A percentile compares a stretch with the other conserved stretches of the same genome.
These are phyloP conservation scores for Motacilla alba DNA, from an alignment of 2,113 vertebrate species.

Conservation along the genomic window DNA sequence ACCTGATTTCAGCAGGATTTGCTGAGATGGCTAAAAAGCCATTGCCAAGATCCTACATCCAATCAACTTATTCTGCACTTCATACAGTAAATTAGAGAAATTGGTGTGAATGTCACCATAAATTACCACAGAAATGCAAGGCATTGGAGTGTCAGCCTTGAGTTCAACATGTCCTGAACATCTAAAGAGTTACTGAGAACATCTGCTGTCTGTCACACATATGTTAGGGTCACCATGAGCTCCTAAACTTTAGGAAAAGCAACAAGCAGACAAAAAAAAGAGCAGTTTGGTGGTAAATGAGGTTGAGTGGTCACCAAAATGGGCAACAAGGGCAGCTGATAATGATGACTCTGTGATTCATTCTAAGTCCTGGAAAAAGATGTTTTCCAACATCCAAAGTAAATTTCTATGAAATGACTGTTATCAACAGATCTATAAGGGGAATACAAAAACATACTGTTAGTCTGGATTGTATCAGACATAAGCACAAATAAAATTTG, in stretches of 20 bases:
- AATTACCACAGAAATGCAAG: neutral
- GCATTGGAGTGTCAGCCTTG: neutral
- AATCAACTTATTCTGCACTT: neutral
- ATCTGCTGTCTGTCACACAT: fast-evolving
- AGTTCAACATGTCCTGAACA: neutral
- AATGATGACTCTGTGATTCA: neutral
- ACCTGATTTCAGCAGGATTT: neutral
- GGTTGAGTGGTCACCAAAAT: neutral
- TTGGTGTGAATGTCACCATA: neutral
- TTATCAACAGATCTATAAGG: neutral
- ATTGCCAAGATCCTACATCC: neutral
- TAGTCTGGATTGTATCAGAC: neutral
- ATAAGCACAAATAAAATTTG: neutral
- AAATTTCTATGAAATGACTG: neutral
- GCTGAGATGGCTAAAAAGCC: neutral
- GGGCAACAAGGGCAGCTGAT: neutral
- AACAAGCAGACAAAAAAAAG: neutral
- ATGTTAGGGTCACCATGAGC: neutral
- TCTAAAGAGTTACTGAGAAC: neutral
- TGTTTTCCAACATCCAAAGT: neutral
- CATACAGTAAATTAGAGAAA: neutral
- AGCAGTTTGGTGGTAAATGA: neutral
- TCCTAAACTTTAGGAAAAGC: neutral
- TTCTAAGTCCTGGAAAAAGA: neutral
- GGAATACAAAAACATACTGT: neutral